Evolutionary conservation across 2,888 invertebrate genomes (phyloP), one percentile per base, ranked within the genome.

Genomic region (Agrochola lychnidis): DNA sequence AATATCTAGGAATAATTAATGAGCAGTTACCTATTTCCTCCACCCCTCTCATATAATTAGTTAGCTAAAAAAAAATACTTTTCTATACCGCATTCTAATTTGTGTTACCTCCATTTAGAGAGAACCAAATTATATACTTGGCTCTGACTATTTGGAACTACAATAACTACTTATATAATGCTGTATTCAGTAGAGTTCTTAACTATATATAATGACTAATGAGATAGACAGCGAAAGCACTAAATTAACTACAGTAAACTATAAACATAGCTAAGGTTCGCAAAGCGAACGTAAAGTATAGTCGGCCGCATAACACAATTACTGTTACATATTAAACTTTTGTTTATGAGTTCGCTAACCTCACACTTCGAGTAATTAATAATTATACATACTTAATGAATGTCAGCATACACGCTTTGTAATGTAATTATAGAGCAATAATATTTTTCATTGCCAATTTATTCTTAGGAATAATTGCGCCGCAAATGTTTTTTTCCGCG

Each of bases 331-430:
- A 81, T 75, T 82, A 70, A 81, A 74, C 71, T 76, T 81, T 73
- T 67, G 76, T 82, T 87, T 81, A 87, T 76, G 86, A 87, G 87
- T 77, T 79, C 82, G 45, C 25, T 86, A 71, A 86, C 87, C 87
- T 84, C 70, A 68, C 70, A 76, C 67, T 64, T 74, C 16, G 57
- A 69, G 69, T 82, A 79, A 87, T 87, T 86, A 87, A 78, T 86
- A 84, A 87, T 69, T 76, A 73, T 82, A 78, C 78, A 70, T 85
- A 72, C 70, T 74, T 87, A 86, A 87, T 87, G 67, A 86, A 86
- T 87, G 82, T 84, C 82, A 84, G 78, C 71, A 45, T 79, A 87
- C 86, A 87, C 72, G 80, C 78, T 63, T 78, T 84, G 76, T 82
- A 76, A 84, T 76, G 84, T 83, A 83, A 83, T 87, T 87, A 83